Evolutionary conservation across 1,140 invertebrate species (phyloP), one percentile per base, ranked within the genome.

Genomic region (Cryptotermes secundus): DNA sequence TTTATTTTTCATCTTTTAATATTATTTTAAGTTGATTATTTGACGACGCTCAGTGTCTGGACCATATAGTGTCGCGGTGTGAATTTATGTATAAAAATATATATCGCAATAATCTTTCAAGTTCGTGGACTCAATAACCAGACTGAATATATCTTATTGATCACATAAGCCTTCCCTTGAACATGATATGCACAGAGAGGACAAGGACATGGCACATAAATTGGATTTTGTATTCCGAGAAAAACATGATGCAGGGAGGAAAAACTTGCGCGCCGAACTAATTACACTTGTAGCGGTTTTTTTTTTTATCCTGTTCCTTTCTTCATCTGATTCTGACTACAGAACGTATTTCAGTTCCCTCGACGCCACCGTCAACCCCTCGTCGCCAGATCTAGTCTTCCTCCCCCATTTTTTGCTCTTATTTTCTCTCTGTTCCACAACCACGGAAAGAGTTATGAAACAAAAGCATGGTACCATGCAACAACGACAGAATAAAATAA

Each of bases 361-460:
- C 59, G 26, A 72, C 59, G n/a, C 53, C 53, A n/a, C 53, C 2
- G 53, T 19, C 53, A 31, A 31, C 59, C 59, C n/a, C n/a, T 72
- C 59, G n/a, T 72, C 59, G 31, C 26, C 59, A 72, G 59, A 26
- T 72, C 12, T 72, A 26, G 0, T 31, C 26, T 72, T 72, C 9
- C n/a, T 72, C 14, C 31, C 26, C 9, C 9, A 6, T 72, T 72
- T 72, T 72, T 72, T 3, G 0, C 16, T 72, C 59, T 26, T 6
- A 31, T n/a, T 72, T n/a, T 16, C 4, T 72, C 7, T 72, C 26
- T 72, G 0, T 72, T n/a, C 59, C n/a, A 72, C 7, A 72, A 72
- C 59, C 9, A 26, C n/a, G 59, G 26, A 72, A 72, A 72, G 59
- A 72, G 59, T 72, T 72, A 72, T 72, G 59, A 72, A 72, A 72